These are phyloP conservation scores for Coccyzus lansbergi DNA, from an alignment of 2,797 vertebrate species.

Conservation along the genomic window DNA sequence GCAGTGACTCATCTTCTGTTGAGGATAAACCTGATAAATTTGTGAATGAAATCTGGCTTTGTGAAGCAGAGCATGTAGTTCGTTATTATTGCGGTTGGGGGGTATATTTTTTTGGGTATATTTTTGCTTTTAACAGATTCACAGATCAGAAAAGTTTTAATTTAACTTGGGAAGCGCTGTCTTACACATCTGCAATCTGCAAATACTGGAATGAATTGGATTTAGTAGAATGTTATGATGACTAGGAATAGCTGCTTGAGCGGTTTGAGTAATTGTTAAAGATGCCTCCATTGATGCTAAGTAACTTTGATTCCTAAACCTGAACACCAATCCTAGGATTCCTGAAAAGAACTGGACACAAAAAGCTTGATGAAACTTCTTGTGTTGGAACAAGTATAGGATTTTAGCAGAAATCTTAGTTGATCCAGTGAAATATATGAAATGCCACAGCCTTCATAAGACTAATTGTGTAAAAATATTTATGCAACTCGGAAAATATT, in stretches of 20 bases:
- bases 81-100: background rate
- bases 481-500: background rate
- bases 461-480: background rate
- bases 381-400: background rate
- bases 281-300: background rate
- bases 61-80: background rate
- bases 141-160: background rate
- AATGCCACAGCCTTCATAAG: background rate
- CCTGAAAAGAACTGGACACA: background rate
- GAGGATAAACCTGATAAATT: conserved; percentile 8
- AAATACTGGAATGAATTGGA: background rate
- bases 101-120: background rate
- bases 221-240: background rate
- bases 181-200: background rate
- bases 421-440: background rate
- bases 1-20: background rate
- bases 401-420: background rate
- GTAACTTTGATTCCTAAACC: background rate
- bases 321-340: background rate
- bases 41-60: conserved; percentile 39
- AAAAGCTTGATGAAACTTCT: background rate
- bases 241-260: background rate
- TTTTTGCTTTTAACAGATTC: conserved; percentile 16
- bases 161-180: background rate
- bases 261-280: background rate